A percentile compares a stretch with the other conserved stretches of the same genome.
Conservation (phyloP, 2,888 invertebrate species). For the Idaea dimidiata region DNA sequence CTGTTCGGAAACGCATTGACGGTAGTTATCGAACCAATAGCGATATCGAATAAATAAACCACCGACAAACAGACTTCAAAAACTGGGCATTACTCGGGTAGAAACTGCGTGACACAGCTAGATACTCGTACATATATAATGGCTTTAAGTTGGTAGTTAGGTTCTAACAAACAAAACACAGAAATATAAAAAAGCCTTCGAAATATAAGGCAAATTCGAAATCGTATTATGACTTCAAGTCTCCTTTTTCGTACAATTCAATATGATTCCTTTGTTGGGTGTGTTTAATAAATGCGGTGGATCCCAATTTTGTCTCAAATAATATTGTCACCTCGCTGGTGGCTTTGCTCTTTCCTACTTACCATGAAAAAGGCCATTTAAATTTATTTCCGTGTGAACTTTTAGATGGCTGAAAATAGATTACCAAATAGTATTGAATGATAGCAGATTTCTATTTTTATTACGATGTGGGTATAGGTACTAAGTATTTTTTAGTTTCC, state of each 20-base stretch:
- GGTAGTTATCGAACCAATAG: too few species aligned
- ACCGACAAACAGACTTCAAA: too few species aligned
- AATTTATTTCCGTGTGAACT: constrained; percentile 28
- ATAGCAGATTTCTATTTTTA: not conserved
- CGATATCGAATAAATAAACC: too few species aligned
- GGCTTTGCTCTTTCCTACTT: constrained; percentile 15
- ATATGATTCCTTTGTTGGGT: constrained; percentile 79
- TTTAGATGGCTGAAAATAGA: constrained; percentile 14
- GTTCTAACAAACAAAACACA: not conserved
- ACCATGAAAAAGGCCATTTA: constrained; percentile 23
- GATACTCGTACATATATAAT: not conserved
- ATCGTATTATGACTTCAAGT: constrained; percentile 28
- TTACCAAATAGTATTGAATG: not conserved
- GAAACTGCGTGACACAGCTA: too few species aligned
- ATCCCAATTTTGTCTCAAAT: constrained; percentile 71
- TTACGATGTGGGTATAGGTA: too few species aligned
- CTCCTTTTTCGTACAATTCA: constrained; percentile 70
- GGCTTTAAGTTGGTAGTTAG: constrained; percentile 34
- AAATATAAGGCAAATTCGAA: not conserved
- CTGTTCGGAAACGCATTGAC: too few species aligned
- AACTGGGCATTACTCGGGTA: too few species aligned
- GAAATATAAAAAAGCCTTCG: too few species aligned
- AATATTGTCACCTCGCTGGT: constrained; percentile 72
- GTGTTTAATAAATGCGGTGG: constrained; percentile 77
- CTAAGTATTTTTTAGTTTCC: too few species aligned